Evolutionary conservation across 2,888 invertebrate species (phyloP), one percentile per base, ranked within the genome.

Genomic region (Pseudanteris insignis): DNA sequence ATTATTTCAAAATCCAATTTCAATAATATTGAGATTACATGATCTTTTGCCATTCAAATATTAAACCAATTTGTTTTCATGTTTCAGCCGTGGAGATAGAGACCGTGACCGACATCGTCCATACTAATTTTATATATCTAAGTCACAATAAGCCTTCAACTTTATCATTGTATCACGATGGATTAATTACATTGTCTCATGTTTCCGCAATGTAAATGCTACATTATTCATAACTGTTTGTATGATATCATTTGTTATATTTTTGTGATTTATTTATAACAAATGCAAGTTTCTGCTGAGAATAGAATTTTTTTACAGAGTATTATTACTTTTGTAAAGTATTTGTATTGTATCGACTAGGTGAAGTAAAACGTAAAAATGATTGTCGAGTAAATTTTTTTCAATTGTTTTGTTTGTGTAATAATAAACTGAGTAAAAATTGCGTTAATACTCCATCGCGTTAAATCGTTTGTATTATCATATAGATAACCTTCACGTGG

Each of bases 21-120:
- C n/a, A n/a, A n/a, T n/a, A n/a, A n/a, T n/a, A n/a, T n/a, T n/a
- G n/a, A n/a, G n/a, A n/a, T n/a, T n/a, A n/a, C n/a, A n/a, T n/a
- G n/a, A n/a, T n/a, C n/a, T n/a, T n/a, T n/a, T n/a, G n/a, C n/a
- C n/a, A n/a, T n/a, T n/a, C n/a, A n/a, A n/a, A n/a, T n/a, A 18
- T 18, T 18, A 18, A 6, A 18, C 18, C 18, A 4, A 18, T n/a
- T 26, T 36, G 63, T 41, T 66, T 14, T 4, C 10, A 30, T 30
- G 7, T 75, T 77, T 50, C 64, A 77, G 78, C 13, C 75, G 81
- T 64, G 81, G 78, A 76, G 83, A 76, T 79, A 83, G 85, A 59
- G 79, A 83, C 69, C 79, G 84, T 58, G 83, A 83, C 68, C 81
- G 83, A 37, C 82, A 83, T 67, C 77, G 84, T 72, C 81, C 84